Percentiles rank a stretch among this genome's conserved stretches.
These are phyloP conservation scores for Dromococcyx pavoninus DNA, from an alignment of 2,797 vertebrate species.

Conservation along the genomic window DNA sequence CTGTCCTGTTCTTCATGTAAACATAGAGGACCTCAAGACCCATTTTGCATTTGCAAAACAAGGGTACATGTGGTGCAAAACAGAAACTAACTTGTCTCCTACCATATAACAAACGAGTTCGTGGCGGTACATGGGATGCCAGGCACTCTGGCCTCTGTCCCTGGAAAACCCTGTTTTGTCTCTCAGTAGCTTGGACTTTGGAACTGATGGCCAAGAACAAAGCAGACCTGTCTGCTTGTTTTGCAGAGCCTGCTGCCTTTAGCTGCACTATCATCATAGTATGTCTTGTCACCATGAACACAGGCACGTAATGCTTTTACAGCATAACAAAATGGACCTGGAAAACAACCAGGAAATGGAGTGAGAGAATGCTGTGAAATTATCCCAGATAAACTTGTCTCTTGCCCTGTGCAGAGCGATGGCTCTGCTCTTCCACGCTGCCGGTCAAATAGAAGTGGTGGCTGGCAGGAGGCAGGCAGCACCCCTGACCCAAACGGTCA, in stretches of 20 bases:
- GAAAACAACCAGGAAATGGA: slow-evolving; percentile 29
- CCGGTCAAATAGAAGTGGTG: background rate
- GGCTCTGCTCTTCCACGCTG: background rate
- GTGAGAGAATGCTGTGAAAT: background rate
- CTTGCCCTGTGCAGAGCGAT: rapidly evolving
- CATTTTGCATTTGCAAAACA: background rate
- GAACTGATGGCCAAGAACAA: background rate
- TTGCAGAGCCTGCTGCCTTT: background rate
- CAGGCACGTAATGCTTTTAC: background rate
- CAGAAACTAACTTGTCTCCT: background rate
- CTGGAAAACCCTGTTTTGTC: background rate
- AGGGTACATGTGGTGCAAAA: background rate
- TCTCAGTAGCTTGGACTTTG: background rate
- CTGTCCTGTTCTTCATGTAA: rapidly evolving
- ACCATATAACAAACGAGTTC: rapidly evolving
- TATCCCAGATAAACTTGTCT: background rate
- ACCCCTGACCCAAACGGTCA: background rate
- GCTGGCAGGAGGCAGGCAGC: background rate
- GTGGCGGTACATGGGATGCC: background rate
- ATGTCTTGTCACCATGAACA: slow-evolving; percentile 25
- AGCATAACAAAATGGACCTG: background rate
- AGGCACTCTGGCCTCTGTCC: background rate
- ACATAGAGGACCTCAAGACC: background rate
- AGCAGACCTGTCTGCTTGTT: background rate
- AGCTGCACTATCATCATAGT: background rate